A percentile compares a stretch with the other conserved stretches of the same genome.
Evolutionary conservation across 2,113 vertebrate species (phyloP).

Genomic region (Thinocorus orbignyianus): DNA sequence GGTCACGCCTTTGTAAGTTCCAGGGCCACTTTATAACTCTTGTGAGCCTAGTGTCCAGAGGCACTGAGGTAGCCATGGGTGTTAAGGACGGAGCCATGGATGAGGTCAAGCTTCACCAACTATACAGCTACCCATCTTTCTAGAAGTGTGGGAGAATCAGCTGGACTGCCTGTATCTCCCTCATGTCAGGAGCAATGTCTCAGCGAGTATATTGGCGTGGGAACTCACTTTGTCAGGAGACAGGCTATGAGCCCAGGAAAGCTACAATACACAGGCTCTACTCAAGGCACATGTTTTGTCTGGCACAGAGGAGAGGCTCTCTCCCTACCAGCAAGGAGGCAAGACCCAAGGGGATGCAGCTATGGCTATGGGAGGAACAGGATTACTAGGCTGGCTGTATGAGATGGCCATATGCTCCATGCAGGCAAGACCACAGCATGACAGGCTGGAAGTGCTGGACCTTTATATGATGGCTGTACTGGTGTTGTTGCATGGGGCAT

Average conservation of each 20-base stretch:
- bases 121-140: neutral
- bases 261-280: neutral
- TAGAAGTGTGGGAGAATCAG: neutral
- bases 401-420: rapidly evolving
- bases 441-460: neutral
- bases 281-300: neutral
- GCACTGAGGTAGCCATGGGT: neutral
- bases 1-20: neutral
- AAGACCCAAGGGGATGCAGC: neutral
- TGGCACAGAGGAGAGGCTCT: neutral
- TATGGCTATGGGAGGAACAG: neutral
- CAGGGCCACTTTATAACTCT: neutral
- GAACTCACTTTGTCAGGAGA: neutral
- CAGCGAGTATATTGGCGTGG: rapidly evolving
- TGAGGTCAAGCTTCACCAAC: neutral
- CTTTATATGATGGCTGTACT: neutral
- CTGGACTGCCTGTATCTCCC: neutral
- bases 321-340: neutral
- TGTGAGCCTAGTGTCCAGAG: neutral
- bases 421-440: neutral
- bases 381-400: neutral
- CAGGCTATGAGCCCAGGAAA: neutral
- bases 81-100: neutral
- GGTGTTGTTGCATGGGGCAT: neutral
- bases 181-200: neutral